Evolutionary conservation across 2,797 vertebrate genomes (phyloP), one percentile per base, ranked within the genome.

Genomic region (Hippocampus kuda): DNA sequence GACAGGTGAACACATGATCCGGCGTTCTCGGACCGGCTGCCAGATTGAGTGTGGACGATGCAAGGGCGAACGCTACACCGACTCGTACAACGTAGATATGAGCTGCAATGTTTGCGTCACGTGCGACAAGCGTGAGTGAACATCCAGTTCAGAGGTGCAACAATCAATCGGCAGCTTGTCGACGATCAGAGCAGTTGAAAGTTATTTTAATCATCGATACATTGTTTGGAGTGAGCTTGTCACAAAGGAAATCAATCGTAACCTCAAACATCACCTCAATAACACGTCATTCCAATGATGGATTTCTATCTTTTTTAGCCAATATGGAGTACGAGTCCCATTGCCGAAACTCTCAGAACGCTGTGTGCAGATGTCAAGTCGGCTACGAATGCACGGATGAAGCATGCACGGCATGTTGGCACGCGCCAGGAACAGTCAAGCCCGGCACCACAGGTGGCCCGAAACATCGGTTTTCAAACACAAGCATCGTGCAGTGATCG

Each of bases 41-140:
- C 65, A 71, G 0, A 0, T 0, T 75, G 22, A 0, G 0, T 92
- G 91, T 74, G 0, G 0, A 0, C 0, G 0, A 0, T 92, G 91
- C 44, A 0, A 0, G 0, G 0, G 0, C 0, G 1, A 24, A 0
- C 71, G 0, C 10, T 92, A 72, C 74, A 63, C 0, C 0, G 60
- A 85, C 0, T 13, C 1, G 1, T 65, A 72, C 77, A 88, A 84
- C 1, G 2, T 5, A 0, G 24, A 69, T 0, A 0, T 12, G 3
- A 0, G 0, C 10, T 90, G 81, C 69, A 0, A 3, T 0, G 0
- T 10, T 1, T 92, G 91, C 64, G 0, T 2, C 0, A 4, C 0
- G 1, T 92, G 90, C 76, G 34, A 44, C 0, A 59, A 46, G 46
- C 0, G 90, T 91, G 65, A 86, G 88, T 86, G 56, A n/a, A 41